A percentile compares a stretch with the other conserved stretches of the same genome.
These are phyloP conservation scores for Thelaira solivaga DNA, from an alignment of 2,888 invertebrate genomes.

Conservation along the genomic window DNA sequence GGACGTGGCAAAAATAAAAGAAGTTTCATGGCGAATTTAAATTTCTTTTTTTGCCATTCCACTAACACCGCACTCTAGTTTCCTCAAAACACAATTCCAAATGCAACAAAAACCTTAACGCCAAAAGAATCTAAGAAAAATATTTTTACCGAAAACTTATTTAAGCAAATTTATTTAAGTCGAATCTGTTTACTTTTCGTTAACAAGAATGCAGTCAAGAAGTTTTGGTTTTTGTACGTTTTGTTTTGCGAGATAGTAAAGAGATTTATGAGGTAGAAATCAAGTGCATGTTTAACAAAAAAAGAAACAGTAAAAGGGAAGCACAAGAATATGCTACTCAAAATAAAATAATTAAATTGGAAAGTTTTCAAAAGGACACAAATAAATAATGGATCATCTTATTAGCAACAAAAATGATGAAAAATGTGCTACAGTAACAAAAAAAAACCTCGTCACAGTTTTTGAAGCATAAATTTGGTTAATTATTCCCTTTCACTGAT, in stretches of 20 bases:
- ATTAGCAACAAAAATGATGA: too few relatives aligned
- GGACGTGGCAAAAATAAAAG: slow-evolving; percentile 18
- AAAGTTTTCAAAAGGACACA: too few relatives aligned
- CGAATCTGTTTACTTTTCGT: not conserved
- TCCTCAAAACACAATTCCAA: not conserved
- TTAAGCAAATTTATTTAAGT: slow-evolving; percentile 15
- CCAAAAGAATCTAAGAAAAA: not conserved
- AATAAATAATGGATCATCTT: too few relatives aligned
- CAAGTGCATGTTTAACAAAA: not conserved
- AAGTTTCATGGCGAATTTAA: not conserved
- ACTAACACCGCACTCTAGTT: slow-evolving; percentile 15
- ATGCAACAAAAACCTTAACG: not conserved
- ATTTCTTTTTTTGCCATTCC: not conserved
- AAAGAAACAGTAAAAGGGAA: not conserved
- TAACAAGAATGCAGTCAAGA: not conserved
- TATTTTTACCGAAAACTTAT: slow-evolving; percentile 12
- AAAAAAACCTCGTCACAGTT: too few relatives aligned
- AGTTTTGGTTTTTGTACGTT: not conserved
- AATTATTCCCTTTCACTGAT: too few relatives aligned
- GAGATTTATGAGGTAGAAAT: not conserved
- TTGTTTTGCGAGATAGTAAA: not conserved
- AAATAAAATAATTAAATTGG: too few relatives aligned
- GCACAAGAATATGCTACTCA: too few relatives aligned
- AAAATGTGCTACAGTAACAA: too few relatives aligned
- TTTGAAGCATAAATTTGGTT: too few relatives aligned